Base-by-base conservation (phyloP, 2,797 vertebrate species). In the Bradypodion ventrale region DNA sequence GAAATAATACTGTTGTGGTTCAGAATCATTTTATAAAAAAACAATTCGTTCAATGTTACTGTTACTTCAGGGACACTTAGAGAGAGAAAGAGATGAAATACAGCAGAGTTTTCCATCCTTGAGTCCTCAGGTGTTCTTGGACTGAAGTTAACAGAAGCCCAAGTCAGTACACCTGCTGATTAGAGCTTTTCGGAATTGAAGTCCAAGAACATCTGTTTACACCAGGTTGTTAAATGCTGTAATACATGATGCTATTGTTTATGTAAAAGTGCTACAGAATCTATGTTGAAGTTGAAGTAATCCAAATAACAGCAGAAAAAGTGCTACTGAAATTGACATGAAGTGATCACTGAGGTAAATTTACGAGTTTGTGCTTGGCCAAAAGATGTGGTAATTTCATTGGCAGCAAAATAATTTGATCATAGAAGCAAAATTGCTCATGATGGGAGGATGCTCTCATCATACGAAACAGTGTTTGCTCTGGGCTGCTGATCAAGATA, bases 1-100 rank as follows among this genome's bases (percentile, higher is more conserved):
- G 78, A 89, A 19, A 84, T 77, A 0, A 42, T 83, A 52, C 63
- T 72, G 83, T 91, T 78, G 21, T 13, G 12, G 80, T 19, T 83
- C 29, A 76, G 23, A 73, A 72, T 86, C 8, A 44, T 0, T 89
- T 83, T 40, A 87, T 88, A 6, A 29, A 29, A 75, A 91, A 75
- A 29, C 16, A 56, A 19, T 56, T 56, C 0, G 0, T 74, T 85
- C 15, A 46, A 27, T 15, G 29, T 52, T 63, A 6, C 32, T 46
- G 4, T 27, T 29, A 56, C 46, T 52, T 32, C 32, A 76, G 25
- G n/a, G 40, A 16, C 52, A 62, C 12, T 4, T 35, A 13, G 40
- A n/a, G 25, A 19, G 1, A n/a, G 40, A 29, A 27, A 29, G 27
- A 44, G n/a, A n/a, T n/a, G n/a, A n/a, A n/a, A n/a, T n/a, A n/a